Evolutionary conservation across 92 coral and sea anemone genomes (phyloP).

Genomic region (Paramuricea clavata): DNA sequence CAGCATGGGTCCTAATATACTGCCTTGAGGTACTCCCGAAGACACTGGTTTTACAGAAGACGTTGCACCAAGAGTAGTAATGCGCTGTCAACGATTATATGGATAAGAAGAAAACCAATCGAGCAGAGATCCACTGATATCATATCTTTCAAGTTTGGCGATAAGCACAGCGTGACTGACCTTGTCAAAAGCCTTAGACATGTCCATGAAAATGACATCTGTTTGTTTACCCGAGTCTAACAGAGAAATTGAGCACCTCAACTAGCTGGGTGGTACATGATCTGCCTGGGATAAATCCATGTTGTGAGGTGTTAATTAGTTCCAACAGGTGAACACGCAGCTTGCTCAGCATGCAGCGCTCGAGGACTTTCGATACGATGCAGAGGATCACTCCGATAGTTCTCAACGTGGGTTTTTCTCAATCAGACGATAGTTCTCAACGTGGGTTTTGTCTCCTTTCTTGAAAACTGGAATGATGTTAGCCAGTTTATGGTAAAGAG

Average conservation of each 20-base stretch:
- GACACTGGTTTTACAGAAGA: conserved; percentile 13
- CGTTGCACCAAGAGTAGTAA: conserved; percentile 1
- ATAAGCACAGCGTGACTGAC: conserved; percentile 48
- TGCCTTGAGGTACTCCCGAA: conserved; percentile 1
- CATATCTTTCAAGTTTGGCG: conserved; percentile 26
- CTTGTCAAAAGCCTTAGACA: conserved; percentile 67
- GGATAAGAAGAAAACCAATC: background rate
- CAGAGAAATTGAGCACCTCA: conserved; percentile 26
- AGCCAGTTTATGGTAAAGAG: conserved; percentile 67
- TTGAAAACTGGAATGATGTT: conserved; percentile 69
- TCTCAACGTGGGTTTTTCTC: too few species aligned
- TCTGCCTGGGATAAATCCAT: conserved; percentile 54
- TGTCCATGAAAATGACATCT: conserved; percentile 63
- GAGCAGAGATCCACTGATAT: conserved; percentile 41
- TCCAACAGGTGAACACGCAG: conserved; percentile 48
- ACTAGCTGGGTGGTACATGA: conserved; percentile 45
- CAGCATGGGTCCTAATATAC: conserved; percentile 5
- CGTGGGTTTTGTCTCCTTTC: conserved; percentile 55
- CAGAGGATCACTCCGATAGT: too few species aligned
- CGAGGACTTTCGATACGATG: conserved; percentile 43
- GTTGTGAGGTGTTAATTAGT: conserved; percentile 35
- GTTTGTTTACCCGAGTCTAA: conserved; percentile 58
- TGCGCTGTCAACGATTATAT: background rate
- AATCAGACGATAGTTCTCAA: conserved; percentile 64
- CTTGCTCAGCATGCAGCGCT: conserved; percentile 49